A percentile compares a stretch with the other conserved stretches of the same genome.
Evolutionary conservation across 2,888 invertebrate species (phyloP).

Genomic region (Phyto melanocephala): DNA sequence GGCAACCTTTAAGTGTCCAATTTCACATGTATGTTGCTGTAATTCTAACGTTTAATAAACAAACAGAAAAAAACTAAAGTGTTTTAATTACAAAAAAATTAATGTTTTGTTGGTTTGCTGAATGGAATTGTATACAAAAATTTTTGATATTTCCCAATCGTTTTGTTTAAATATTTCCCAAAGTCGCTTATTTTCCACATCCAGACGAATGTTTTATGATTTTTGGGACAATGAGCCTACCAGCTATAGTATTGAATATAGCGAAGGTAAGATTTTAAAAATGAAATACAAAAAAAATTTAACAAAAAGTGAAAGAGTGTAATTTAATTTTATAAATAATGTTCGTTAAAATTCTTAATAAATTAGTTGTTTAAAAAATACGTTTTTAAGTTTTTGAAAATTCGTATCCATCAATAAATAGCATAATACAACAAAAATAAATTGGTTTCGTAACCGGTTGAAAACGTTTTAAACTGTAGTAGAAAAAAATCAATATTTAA

Average conservation of each 20-base stretch:
- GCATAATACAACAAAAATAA: too few relatives aligned
- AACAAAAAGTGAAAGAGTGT: too few relatives aligned
- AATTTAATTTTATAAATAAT: too few relatives aligned
- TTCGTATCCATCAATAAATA: too few relatives aligned
- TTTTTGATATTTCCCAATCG: slow-evolving; percentile 64
- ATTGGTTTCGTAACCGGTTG: too few relatives aligned
- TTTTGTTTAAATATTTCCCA: slow-evolving; percentile 64
- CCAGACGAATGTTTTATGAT: slow-evolving; percentile 67
- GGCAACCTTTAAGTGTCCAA: slow-evolving; percentile 56
- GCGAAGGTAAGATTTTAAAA: slow-evolving; percentile 52
- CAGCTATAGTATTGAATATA: slow-evolving; percentile 66
- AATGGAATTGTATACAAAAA: slow-evolving; percentile 67
- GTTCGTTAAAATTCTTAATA: too few relatives aligned
- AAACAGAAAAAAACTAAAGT: neutral
- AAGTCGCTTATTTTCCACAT: slow-evolving; percentile 56
- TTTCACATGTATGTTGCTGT: slow-evolving; percentile 35
- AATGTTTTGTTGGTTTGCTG: slow-evolving; percentile 9
- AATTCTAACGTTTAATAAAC: slow-evolving; percentile 8
- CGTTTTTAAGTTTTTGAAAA: too few relatives aligned
- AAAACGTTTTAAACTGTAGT: too few relatives aligned
- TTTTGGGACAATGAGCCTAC: slow-evolving; percentile 67
- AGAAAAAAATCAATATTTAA: too few relatives aligned
- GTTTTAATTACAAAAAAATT: neutral
- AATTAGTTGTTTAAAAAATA: too few relatives aligned
- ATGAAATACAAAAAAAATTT: too few relatives aligned